Conservation (phyloP, 1,140 invertebrate species). For the Stenopsyche tienmushanensis region DNA sequence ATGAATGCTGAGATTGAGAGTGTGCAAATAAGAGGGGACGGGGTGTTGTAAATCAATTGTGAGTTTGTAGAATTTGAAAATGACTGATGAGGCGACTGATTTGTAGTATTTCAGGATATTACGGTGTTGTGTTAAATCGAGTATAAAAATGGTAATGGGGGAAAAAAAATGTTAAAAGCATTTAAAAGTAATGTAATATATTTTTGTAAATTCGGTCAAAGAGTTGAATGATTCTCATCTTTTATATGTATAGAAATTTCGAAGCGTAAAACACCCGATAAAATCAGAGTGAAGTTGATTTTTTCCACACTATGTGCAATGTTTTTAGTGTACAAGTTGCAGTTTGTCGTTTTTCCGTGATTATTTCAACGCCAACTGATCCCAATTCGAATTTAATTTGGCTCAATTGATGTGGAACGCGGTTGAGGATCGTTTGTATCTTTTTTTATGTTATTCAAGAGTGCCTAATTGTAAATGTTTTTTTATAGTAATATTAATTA, state of each 20-base stretch:
- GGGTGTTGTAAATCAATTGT: not conserved
- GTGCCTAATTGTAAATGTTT: too few species aligned
- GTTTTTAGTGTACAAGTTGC: not conserved
- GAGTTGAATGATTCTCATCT: not conserved
- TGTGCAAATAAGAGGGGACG: not conserved
- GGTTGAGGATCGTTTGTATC: too few species aligned
- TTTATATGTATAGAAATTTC: not conserved
- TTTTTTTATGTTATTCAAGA: too few species aligned
- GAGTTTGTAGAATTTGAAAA: too few species aligned
- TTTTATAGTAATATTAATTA: too few species aligned
- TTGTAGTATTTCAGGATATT: not conserved
- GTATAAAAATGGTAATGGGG: not conserved
- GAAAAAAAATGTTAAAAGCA: not conserved
- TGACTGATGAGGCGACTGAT: not conserved
- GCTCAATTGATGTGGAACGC: too few species aligned
- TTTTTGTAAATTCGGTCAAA: conserved; percentile 4
- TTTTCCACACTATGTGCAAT: not conserved
- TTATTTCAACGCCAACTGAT: too few species aligned
- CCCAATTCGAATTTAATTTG: too few species aligned
- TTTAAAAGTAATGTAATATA: conserved; percentile 20
- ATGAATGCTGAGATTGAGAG: not conserved
- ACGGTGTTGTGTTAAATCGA: not conserved
- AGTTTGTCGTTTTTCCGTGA: too few species aligned
- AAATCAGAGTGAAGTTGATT: conserved; percentile 10
- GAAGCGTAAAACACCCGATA: not conserved